Evolutionary conservation across 2,113 vertebrate genomes (phyloP), one percentile per base, ranked within the genome.

Genomic region (Colossoma macropomum): DNA sequence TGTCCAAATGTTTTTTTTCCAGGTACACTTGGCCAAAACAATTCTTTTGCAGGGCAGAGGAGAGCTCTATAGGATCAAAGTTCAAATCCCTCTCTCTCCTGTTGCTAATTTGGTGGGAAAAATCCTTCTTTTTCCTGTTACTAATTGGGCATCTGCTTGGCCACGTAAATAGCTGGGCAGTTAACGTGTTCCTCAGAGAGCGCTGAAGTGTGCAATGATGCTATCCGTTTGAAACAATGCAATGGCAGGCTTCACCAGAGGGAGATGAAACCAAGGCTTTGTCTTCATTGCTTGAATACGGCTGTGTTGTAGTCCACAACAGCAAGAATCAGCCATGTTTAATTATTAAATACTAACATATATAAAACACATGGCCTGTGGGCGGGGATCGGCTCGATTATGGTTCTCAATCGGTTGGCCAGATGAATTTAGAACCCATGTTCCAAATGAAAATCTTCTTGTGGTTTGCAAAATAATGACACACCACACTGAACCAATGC

Each of bases 141-240:
- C 68, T 71, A 71, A 71, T 71, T 71, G 68, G 68, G 68, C 41
- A 11, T 71, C 23, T 71, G 68, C 68, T 45, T 45, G 23, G 68
- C n/a, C 68, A 71, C 38, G n/a, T 71, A 38, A 70, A 38, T 34
- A 38, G 34, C 21, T n/a, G 38, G 68, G 38, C 68, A 71, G 68
- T 71, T 71, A 71, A 19, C 38, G 38, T n/a, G 41, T 70, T 23
- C 32, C 34, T 71, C 23, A 45, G 41, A 71, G 68, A 71, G 66
- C 8, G 41, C 34, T 45, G 41, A 71, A 25, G 23, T 71, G 68
- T 71, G 68, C 68, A 45, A 71, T 45, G 34, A 71, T 71, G 23
- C 25, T 45, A 71, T 41, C 38, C 27, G 13, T 71, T 45, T 71
- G 23, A 41, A 71, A 45, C 21, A 23, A 71, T 45, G 41, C 68